phyloP scores from a whole-genome alignment of 2,797 vertebrate genomes.

The Tolypeutes matacus region DNA sequence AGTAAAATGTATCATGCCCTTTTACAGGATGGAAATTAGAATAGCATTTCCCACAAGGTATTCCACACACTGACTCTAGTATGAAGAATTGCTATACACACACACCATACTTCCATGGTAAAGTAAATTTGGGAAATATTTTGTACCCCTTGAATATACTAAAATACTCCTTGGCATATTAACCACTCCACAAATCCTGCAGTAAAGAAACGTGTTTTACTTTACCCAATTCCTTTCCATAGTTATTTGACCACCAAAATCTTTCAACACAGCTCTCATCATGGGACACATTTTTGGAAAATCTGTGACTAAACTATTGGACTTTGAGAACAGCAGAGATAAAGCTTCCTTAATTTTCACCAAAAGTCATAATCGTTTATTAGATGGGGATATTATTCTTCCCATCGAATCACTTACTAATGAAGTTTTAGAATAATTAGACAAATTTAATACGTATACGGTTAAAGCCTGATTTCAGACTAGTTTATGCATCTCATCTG shows the following conservation, averaged over 20 bases:
- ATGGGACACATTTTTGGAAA: neutral
- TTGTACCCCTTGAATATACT: neutral
- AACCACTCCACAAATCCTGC: neutral
- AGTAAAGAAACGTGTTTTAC: neutral
- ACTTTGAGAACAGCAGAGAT: neutral
- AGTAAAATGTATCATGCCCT: neutral
- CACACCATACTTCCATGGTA: neutral
- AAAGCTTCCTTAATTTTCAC: neutral
- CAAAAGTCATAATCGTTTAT: neutral
- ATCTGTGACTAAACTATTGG: neutral
- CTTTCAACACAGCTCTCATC: neutral
- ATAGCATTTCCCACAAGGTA: neutral
- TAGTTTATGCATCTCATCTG: neutral
- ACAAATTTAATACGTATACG: neutral
- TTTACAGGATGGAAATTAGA: neutral
- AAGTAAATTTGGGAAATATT: neutral
- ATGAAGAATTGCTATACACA: neutral
- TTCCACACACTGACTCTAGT: neutral
- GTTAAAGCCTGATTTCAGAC: neutral
- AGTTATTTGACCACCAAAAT: slow-evolving; percentile 23
- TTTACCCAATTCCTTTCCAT: neutral
- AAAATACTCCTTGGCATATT: neutral
- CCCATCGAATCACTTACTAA: neutral
- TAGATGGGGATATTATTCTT: neutral
- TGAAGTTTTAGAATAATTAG: neutral